Evolutionary conservation across 2,888 invertebrate genomes (phyloP), one percentile per base, ranked within the genome.

Genomic region (Hipparchia semele): DNA sequence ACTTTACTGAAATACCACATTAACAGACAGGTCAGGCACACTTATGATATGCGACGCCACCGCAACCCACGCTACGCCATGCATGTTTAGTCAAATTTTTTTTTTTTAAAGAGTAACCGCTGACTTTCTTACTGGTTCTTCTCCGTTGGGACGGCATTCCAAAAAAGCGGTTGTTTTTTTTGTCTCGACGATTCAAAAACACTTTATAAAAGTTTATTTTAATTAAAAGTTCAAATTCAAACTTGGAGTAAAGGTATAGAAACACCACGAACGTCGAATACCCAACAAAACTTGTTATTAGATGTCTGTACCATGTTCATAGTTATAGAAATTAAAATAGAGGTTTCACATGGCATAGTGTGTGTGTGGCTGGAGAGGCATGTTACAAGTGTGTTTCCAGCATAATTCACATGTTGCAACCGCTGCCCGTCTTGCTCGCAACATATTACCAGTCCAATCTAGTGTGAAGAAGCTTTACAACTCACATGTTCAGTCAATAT

Each of bases 1-100:
- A 82, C 83, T 85, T 79, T 79, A 78, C 82, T 79, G 77, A 78
- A 79, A 79, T 79, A 77, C 80, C 81, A 83, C 76, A 77, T 73
- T 74, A 72, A 80, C 73, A 76, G 75, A 75, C 72, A 73, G 78
- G 78, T 6, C 13, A 13, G 56, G 56, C 56, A 13, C 8, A 8
- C 23, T 58, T 58, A 13, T 9, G 8, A 58, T 8, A 23, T 8
- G 13, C 58, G 23, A 58, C 13, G 58, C 58, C 58, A 58, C 8
- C 39, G 39, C 39, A 39, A 39, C 8, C 23, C 23, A 58, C 58
- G 12, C 10, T 5, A 53, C 2, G 53, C 5, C 12, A 12, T 12
- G 39, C 39, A 39, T 39, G 12, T 53, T 53, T 5, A 53, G 4
- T 53, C 53, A 12, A 53, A 53, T n/a, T n/a, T n/a, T 23, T 23